Percentiles rank a stretch among this genome's conserved stretches.
Conservation (phyloP, 2,113 vertebrate genomes). For the Tichodroma muraria region DNA sequence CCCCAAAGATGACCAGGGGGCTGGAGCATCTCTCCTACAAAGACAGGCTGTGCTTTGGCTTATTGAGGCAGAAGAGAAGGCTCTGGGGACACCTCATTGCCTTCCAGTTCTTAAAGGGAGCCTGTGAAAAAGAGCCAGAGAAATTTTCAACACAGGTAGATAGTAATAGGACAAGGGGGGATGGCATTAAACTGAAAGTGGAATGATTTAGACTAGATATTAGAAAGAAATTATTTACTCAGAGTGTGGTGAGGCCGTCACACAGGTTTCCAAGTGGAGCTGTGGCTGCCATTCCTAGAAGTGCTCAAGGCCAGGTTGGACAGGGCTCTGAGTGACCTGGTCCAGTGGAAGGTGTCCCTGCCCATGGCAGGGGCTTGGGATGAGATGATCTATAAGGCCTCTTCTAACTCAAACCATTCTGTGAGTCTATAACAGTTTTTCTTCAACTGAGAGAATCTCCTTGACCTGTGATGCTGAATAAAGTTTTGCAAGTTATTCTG, state of each 20-base stretch:
- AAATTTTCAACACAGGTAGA: background rate
- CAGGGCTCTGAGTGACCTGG: background rate
- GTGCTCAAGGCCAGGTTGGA: background rate
- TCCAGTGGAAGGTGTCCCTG: background rate
- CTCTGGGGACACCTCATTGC: background rate
- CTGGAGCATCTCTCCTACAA: background rate
- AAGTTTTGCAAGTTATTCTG: background rate
- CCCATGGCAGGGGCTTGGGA: background rate
- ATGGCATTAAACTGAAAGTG: background rate
- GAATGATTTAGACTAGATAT: background rate
- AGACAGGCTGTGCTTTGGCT: background rate
- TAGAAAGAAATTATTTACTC: background rate
- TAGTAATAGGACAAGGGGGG: background rate
- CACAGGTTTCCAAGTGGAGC: background rate
- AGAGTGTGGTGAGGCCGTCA: background rate
- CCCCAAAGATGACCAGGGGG: background rate
- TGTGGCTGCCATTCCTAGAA: background rate
- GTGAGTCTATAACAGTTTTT: background rate
- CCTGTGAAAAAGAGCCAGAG: background rate
- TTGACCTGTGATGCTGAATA: background rate
- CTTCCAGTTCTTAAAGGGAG: background rate
- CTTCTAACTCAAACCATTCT: background rate
- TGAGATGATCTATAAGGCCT: rapidly evolving
- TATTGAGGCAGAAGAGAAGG: background rate
- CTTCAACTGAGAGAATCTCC: background rate